Base-by-base conservation (phyloP, 2,888 invertebrate genomes). In the Acleris laterana region DNA sequence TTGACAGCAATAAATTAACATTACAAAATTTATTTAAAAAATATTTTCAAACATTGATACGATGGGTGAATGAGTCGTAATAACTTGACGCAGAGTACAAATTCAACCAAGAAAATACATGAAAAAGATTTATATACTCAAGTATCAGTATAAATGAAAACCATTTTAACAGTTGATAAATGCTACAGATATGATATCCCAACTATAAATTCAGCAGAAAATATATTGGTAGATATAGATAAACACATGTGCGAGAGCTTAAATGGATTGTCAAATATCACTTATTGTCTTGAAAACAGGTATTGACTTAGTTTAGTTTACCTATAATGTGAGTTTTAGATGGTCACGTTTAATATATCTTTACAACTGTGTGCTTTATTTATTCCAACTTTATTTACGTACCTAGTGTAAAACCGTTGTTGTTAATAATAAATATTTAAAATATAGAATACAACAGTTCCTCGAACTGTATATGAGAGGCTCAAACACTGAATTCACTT, bases 391-490 rank as follows among this genome's bases (percentile, higher is more conserved):
- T 57, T 17, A 46, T 57, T 66, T 51, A 49, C 7, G 13, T 44
- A 46, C 46, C 16, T 57, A 62, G 57, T 80, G 79, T 83, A 79
- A 86, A 86, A 85, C 83, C 79, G 84, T 88, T 89, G 87, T 89
- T 89, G 83, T 85, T 88, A 83, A 79, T 82, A 83, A 82, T 81
- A 81, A 75, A 70, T 74, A 76, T 75, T 76, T 57, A 62, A 51
- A 81, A 78, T 78, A 77, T 79, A 80, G 82, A 82, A 79, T 84
- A 83, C 83, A 83, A 85, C 80, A 84, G 89, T 90, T 89, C 89
- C 90, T 90, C 80, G 77, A 75, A 79, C 79, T 83, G 74, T 74
- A 71, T 65, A 68, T 69, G 79, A 77, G 80, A 78, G 84, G 81
- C 82, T 74, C 74, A 83, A 81, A 78, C 82, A 82, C 78, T 76